Base-by-base conservation (phyloP, 2,113 vertebrate genomes). In the Marcusenius ussheri region DNA sequence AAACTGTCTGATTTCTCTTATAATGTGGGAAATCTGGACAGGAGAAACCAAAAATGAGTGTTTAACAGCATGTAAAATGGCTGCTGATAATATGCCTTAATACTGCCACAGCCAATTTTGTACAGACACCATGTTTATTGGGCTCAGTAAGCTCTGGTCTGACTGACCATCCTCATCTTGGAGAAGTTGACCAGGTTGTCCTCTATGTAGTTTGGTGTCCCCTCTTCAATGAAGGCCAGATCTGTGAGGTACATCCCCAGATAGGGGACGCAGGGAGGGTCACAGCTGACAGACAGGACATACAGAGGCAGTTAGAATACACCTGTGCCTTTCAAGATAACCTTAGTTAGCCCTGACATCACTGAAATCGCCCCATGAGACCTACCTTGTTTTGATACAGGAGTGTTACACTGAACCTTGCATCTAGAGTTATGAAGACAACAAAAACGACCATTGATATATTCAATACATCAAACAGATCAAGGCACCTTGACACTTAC, bases 191-290 rank as follows among this genome's bases (percentile, higher is more conserved):
- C 98, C 92, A 99, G 94, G 89, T 97, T 98, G 0, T 99, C 98
- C 92, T 99, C 98, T 0, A 98, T 99, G 96, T 98, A 98, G 92
- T 99, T 98, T 0, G 98, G 98, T 0, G 98, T 99, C 46, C 98
- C 98, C 92, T 99, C 98, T 92, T 99, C 98, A 0, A 99, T 99
- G 96, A 99, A 99, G 0, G 98, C 98, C 96, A 99, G 94, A 93
- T 99, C 98, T 0, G 98, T 99, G 92, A 99, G 98, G 95, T 99
- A 99, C 98, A 99, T 99, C 27, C 98, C 98, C 95, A 99, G 96
- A 94, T 99, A 99, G 70, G 98, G 98, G 62, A 99, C 98, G 31
- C 98, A 99, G 0, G 98, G 98, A 0, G 98, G 98, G 91, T 99
- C 98, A 92, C 98, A 99, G 93, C 98, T 99, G 92, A 0, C 0